phyloP scores from a whole-genome alignment of 2,888 invertebrate species.

The Flexamia atlantica region DNA sequence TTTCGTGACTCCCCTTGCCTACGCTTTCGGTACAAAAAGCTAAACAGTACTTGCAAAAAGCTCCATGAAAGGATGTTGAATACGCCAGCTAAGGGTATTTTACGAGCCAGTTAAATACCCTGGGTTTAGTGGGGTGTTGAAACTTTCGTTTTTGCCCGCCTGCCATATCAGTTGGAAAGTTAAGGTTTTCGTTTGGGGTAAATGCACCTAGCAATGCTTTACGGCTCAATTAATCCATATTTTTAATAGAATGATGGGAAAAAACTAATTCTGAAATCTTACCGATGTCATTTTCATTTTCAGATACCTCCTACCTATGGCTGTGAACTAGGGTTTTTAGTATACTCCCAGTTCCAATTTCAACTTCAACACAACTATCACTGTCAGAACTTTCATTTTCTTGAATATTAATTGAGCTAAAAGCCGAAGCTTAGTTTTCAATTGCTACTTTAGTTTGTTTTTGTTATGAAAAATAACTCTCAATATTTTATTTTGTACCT shows the following conservation, averaged over 20 bases:
- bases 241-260: background rate
- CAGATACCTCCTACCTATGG: background rate
- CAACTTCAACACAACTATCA: background rate
- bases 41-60: slow-evolving; percentile 25
- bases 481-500: background rate
- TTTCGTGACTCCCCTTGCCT: slow-evolving; percentile 28
- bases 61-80: slow-evolving; percentile 12
- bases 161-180: background rate
- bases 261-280: background rate
- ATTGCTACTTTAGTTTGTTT: slow-evolving; percentile 1
- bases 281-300: background rate
- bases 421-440: slow-evolving; percentile 3
- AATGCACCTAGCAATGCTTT: background rate
- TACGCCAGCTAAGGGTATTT: slow-evolving; percentile 16
- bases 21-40: background rate
- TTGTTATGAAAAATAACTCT: background rate
- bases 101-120: slow-evolving; percentile 3
- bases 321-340: too few relatives aligned
- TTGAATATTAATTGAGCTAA: background rate
- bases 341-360: background rate
- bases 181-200: background rate
- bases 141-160: slow-evolving; percentile 14
- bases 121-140: too few relatives aligned
- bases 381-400: slow-evolving; percentile 13
- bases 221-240: background rate